Evolutionary conservation across 2,797 vertebrate species (phyloP).

Genomic region (Percopsis omiscomaycus): DNA sequence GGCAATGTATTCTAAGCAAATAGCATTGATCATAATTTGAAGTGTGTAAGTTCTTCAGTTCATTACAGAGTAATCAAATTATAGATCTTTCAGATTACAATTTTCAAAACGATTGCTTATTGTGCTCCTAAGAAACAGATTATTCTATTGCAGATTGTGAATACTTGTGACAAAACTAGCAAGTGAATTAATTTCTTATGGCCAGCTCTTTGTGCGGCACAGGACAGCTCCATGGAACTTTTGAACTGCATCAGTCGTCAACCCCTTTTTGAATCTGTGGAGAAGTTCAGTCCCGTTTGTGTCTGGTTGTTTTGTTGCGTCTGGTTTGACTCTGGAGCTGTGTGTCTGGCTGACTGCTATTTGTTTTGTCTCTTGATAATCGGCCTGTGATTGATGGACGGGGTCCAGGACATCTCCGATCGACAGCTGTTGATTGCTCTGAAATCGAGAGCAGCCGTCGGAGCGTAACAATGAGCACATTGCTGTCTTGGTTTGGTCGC

Average conservation of each 20-base stretch:
- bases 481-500: slow-evolving; percentile 77
- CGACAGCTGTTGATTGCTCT: slow-evolving; percentile 87
- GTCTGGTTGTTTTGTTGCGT: slow-evolving; percentile 47
- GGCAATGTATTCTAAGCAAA: slow-evolving; percentile 12
- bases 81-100: too few relatives aligned
- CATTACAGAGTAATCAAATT: slow-evolving; percentile 7
- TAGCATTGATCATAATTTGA: slow-evolving; percentile 16
- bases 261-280: background rate
- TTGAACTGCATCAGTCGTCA: slow-evolving; percentile 43
- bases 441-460: slow-evolving; percentile 81
- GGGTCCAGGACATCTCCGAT: slow-evolving; percentile 84
- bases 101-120: background rate
- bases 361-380: slow-evolving; percentile 80
- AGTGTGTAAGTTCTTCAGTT: slow-evolving; percentile 15
- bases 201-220: background rate
- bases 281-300: slow-evolving; percentile 38
- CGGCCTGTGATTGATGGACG: slow-evolving; percentile 80
- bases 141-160: too few relatives aligned
- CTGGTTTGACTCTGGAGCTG: slow-evolving; percentile 66
- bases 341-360: slow-evolving; percentile 72
- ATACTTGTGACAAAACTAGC: too few relatives aligned
- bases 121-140: background rate
- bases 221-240: slow-evolving; percentile 29
- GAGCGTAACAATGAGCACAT: slow-evolving; percentile 85
- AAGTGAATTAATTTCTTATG: too few relatives aligned